Percentiles rank a stretch among this genome's conserved stretches.
These are phyloP conservation scores for Apotomis capreana DNA, from an alignment of 2,888 invertebrate genomes.

Conservation along the genomic window DNA sequence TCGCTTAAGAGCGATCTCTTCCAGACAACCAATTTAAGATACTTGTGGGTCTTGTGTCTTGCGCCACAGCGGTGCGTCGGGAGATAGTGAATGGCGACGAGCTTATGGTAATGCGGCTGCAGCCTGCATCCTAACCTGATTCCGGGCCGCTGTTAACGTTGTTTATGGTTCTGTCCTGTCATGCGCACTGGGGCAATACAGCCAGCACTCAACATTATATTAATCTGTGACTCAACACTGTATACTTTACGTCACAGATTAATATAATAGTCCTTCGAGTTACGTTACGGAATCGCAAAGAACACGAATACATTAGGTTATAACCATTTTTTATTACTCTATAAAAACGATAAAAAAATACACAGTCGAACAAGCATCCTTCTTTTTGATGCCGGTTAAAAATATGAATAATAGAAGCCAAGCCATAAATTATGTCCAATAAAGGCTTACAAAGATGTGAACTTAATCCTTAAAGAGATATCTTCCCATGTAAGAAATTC, in stretches of 20 bases:
- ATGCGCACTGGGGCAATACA: not conserved
- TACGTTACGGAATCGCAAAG: too few relatives aligned
- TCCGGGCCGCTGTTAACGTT: not conserved
- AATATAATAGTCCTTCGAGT: too few relatives aligned
- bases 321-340: too few relatives aligned
- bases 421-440: not conserved
- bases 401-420: too few relatives aligned
- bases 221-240: too few relatives aligned
- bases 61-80: constrained; percentile 1
- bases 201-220: not conserved
- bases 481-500: not conserved
- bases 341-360: too few relatives aligned
- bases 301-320: too few relatives aligned
- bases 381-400: too few relatives aligned
- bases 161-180: constrained; percentile 22
- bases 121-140: constrained; percentile 26
- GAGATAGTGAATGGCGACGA: constrained; percentile 28
- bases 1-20: too few relatives aligned
- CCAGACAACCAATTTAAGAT: too few relatives aligned
- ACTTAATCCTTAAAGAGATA: constrained; percentile 1
- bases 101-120: constrained; percentile 38
- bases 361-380: too few relatives aligned
- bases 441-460: not conserved
- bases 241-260: too few relatives aligned
- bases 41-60: not conserved